Base-by-base conservation (phyloP, 2,797 vertebrate genomes). In the Staurois parvus region DNA sequence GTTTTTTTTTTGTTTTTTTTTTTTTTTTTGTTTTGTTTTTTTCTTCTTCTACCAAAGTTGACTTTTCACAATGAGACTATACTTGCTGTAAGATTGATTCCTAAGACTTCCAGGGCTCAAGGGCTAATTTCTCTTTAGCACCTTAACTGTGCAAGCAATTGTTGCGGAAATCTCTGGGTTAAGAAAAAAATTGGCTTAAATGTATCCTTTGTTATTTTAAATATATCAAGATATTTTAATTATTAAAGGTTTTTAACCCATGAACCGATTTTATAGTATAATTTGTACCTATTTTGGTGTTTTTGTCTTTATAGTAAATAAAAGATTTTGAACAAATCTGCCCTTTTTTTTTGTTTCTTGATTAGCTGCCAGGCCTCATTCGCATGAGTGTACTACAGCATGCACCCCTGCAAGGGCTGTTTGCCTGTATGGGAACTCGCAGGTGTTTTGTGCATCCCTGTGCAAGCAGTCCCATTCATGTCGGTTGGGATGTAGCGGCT, bases 31-130 rank as follows among this genome's bases (percentile, higher is more conserved):
- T 64, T 64, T 64, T 64, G 94, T 95, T 73, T 76, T 76, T 32
- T 84, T 79, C 48, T 95, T 96, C 95, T 95, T 97, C 95, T 96
- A 96, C 96, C 96, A 97, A 97, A 97, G 96, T 96, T 96, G 95
- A 95, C 94, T 96, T 75, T 95, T 95, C 95, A 95, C 93, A 92
- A 93, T 94, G 94, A 94, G 93, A 94, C 94, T 94, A 93, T 96
- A 95, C 95, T 95, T 95, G 93, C 94, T 95, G 94, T 94, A 94
- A 95, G 94, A 96, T 92, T 92, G 94, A 94, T 95, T 95, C 94
- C 93, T 95, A 96, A 96, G 95, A 95, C 91, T 96, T 96, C 95
- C 95, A 95, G 96, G 95, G 96, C 95, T 96, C 94, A 95, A 96
- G 96, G 95, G 96, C 95, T 96, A 95, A 95, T 94, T 95, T 94